These are phyloP conservation scores for Diarsia brunnea DNA, from an alignment of 2,888 invertebrate genomes.

Conservation along the genomic window DNA sequence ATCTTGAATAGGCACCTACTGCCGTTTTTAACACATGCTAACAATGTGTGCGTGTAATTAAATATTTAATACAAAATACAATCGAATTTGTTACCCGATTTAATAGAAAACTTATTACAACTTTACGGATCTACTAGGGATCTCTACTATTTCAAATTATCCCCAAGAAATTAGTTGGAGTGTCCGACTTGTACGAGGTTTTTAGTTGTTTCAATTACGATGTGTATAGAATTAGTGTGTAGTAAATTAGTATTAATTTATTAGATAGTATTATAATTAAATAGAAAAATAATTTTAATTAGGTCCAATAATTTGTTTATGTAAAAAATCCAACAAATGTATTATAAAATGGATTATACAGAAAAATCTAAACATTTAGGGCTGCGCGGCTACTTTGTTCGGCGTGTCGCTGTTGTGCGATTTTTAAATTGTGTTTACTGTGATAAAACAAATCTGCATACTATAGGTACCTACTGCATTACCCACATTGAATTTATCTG, in stretches of 20 bases:
- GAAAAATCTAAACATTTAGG: background rate
- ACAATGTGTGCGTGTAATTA: background rate
- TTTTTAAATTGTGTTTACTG: background rate
- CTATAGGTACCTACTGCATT: no score
- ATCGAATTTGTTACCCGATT: background rate
- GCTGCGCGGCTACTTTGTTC: background rate
- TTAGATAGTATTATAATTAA: slow-evolving; percentile 29
- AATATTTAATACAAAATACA: background rate
- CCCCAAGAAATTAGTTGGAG: background rate
- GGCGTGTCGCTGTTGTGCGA: background rate
- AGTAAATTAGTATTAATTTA: slow-evolving; percentile 36
- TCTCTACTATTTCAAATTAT: background rate
- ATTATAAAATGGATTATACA: background rate
- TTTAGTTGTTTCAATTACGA: slow-evolving; percentile 4
- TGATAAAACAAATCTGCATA: background rate
- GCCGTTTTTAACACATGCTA: background rate
- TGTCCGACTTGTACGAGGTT: background rate
- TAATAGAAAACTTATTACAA: background rate
- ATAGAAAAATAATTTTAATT: slow-evolving; percentile 6
- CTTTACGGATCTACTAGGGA: background rate
- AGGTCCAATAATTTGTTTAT: slow-evolving; percentile 3
- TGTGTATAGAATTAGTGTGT: background rate
- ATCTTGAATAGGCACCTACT: slow-evolving; percentile 1
- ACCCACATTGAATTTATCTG: slow-evolving; percentile 3
- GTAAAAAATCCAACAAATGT: background rate